These are phyloP conservation scores for Pipa parva DNA, from an alignment of 2,113 vertebrate genomes.

Conservation along the genomic window DNA sequence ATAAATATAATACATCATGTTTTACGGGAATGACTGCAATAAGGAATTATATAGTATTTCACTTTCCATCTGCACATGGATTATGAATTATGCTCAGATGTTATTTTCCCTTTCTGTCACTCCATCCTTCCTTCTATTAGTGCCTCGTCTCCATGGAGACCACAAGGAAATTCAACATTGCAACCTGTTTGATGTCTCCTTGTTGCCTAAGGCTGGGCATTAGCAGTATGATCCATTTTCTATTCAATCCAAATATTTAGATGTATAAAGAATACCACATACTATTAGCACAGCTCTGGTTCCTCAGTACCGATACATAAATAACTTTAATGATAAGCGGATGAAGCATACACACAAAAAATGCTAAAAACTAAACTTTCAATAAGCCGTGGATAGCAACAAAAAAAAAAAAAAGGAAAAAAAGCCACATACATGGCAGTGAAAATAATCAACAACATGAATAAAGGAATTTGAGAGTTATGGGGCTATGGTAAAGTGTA, in stretches of 20 bases:
- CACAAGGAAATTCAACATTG: conserved; percentile 20
- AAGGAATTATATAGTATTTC: neutral
- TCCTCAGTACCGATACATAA: neutral
- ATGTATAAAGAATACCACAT: conserved; percentile 12
- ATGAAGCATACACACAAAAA: neutral
- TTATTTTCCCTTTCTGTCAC: conserved; percentile 7
- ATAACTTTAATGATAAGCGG: neutral
- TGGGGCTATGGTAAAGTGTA: too few relatives aligned
- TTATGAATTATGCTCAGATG: conserved; percentile 4
- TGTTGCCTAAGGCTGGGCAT: conserved; percentile 25
- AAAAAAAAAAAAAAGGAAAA: too few relatives aligned
- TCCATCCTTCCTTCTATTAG: conserved; percentile 11
- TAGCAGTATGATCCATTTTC: conserved; percentile 34
- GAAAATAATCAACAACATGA: too few relatives aligned
- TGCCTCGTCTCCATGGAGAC: conserved; percentile 26
- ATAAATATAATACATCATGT: too few relatives aligned
- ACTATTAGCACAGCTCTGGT: neutral
- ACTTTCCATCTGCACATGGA: neutral
- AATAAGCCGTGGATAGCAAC: too few relatives aligned
- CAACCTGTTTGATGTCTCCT: conserved; percentile 22
- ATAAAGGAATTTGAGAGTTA: too few relatives aligned
- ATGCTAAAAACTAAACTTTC: too few relatives aligned
- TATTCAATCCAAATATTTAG: conserved; percentile 29
- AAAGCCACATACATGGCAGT: too few relatives aligned
- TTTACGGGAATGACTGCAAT: neutral